Conservation (phyloP, 2,888 invertebrate genomes). For the Dryocosmus kuriphilus region DNA sequence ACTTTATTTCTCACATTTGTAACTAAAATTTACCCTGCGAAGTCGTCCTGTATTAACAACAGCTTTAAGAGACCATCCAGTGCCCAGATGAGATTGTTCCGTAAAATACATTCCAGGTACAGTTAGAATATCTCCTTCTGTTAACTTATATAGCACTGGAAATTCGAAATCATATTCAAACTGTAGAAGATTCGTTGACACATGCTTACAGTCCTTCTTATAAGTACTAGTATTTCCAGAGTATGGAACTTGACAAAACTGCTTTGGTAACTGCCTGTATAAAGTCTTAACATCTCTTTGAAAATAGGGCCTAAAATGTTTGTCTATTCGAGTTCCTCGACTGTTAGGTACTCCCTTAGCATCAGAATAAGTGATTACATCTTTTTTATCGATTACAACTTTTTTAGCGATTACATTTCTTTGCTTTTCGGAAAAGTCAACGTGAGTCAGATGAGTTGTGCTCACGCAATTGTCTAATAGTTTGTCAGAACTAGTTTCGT, state of each 20-base stretch:
- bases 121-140: slow-evolving; percentile 62
- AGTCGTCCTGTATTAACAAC: slow-evolving; percentile 62
- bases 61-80: slow-evolving; percentile 74
- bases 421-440: slow-evolving; percentile 69
- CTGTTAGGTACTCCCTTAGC: slow-evolving; percentile 46
- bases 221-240: slow-evolving; percentile 56
- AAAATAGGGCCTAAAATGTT: background rate
- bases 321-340: background rate
- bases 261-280: background rate
- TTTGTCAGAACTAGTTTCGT: slow-evolving; percentile 72
- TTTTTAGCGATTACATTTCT: slow-evolving; percentile 70
- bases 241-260: slow-evolving; percentile 55
- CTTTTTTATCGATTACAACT: slow-evolving; percentile 71
- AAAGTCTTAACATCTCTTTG: background rate
- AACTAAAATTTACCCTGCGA: background rate
- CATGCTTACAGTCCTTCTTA: slow-evolving; percentile 29
- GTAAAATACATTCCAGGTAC: slow-evolving; percentile 77
- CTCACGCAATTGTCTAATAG: slow-evolving; percentile 76
- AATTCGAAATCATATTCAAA: slow-evolving; percentile 47
- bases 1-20: background rate
- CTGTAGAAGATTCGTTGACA: background rate
- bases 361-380: slow-evolving; percentile 76
- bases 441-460: slow-evolving; percentile 69
- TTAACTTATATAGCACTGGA: slow-evolving; percentile 53
- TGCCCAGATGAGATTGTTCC: slow-evolving; percentile 77